A percentile compares a stretch with the other conserved stretches of the same genome.
Evolutionary conservation across 1,140 invertebrate genomes (phyloP).

Genomic region (Magallana gigas): DNA sequence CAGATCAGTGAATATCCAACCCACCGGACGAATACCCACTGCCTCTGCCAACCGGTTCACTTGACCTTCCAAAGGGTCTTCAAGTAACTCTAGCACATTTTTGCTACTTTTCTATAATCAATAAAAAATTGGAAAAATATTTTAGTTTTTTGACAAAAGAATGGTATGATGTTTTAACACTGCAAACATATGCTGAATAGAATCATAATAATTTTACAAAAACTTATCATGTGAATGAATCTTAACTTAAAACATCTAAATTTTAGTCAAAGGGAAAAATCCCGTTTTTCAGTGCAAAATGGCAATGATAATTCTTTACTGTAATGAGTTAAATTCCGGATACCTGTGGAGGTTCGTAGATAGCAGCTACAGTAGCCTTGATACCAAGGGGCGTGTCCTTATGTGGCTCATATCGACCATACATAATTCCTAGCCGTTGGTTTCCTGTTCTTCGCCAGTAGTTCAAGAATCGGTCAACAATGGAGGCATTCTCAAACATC

Average conservation of each 20-base stretch:
- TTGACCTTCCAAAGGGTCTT: constrained; percentile 86
- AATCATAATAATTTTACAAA: too few species aligned
- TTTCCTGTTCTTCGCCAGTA: constrained; percentile 97
- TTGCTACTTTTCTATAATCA: constrained; percentile 76
- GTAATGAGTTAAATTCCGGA: too few species aligned
- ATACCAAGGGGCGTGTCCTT: constrained; percentile 97
- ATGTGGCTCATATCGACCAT: constrained; percentile 95
- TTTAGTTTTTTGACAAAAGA: too few species aligned
- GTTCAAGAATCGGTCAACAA: constrained; percentile 97
- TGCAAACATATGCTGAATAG: too few species aligned
- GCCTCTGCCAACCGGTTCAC: constrained; percentile 89
- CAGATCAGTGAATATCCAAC: constrained; percentile 99
- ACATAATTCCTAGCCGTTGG: constrained; percentile 96
- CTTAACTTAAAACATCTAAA: too few species aligned
- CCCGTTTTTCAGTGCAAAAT: too few species aligned
- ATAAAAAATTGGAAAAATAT: too few species aligned
- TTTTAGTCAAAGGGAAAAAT: too few species aligned
- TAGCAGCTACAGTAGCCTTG: constrained; percentile 93
- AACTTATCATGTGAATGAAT: too few species aligned
- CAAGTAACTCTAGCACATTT: constrained; percentile 81
- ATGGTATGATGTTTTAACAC: too few species aligned
- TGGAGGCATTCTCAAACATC: constrained; percentile 95
- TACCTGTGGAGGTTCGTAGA: constrained; percentile 98
- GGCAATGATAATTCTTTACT: too few species aligned
- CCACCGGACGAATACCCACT: constrained; percentile 91